Percentiles rank a stretch among this genome's conserved stretches.
These are phyloP conservation scores for Alviniconcha marisindica DNA, from an alignment of 1,140 invertebrate genomes.

Conservation along the genomic window DNA sequence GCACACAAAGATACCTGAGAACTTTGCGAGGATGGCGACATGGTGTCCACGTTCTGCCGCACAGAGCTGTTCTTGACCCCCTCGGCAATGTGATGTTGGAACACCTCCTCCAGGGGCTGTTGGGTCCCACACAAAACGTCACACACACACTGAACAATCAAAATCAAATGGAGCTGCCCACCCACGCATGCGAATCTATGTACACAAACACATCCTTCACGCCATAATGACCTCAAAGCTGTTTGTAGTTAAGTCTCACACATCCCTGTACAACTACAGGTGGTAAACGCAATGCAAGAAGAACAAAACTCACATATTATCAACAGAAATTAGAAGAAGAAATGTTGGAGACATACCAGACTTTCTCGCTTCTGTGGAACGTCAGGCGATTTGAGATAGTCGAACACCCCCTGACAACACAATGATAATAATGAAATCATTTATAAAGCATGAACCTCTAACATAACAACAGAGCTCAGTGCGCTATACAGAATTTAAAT, in stretches of 20 bases:
- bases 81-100: conserved; percentile 52
- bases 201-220: background rate
- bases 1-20: conserved; percentile 11
- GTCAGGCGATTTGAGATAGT: conserved; percentile 54
- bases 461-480: too few relatives aligned
- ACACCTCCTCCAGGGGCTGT: conserved; percentile 67
- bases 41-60: conserved; percentile 12
- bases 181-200: background rate
- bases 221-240: too few relatives aligned
- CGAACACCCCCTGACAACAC: conserved; percentile 56
- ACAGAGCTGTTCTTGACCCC: conserved; percentile 48
- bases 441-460: too few relatives aligned
- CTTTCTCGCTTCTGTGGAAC: conserved; percentile 49
- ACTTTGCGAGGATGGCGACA: conserved; percentile 13
- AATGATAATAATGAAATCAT: too few relatives aligned
- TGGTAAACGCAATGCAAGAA: too few relatives aligned
- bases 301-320: background rate
- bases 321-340: background rate
- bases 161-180: too few relatives aligned
- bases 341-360: conserved; percentile 50
- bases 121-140: conserved; percentile 33
- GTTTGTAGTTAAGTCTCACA: too few relatives aligned
- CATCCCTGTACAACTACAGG: too few relatives aligned
- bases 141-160: too few relatives aligned
- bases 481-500: too few relatives aligned